Evolutionary conservation across 1,140 invertebrate genomes (phyloP).

Genomic region (Drosophila willistoni): DNA sequence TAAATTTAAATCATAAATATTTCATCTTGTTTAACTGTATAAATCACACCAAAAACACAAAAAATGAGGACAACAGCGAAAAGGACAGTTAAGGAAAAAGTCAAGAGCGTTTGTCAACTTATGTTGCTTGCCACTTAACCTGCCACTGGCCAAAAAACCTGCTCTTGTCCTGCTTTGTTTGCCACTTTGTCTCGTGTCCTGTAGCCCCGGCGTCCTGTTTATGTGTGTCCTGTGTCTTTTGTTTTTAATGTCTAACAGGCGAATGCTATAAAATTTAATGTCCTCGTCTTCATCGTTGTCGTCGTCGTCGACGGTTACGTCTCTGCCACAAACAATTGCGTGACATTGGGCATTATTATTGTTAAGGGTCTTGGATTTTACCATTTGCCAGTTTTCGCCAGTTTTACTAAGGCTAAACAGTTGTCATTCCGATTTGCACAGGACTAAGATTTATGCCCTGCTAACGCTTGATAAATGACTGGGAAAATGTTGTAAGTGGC

Average conservation of each 20-base stretch:
- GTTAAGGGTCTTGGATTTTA: slow-evolving; percentile 29
- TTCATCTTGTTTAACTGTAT: slow-evolving; percentile 59
- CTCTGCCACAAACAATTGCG: slow-evolving; percentile 52
- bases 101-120: slow-evolving; percentile 2
- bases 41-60: slow-evolving; percentile 51
- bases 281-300: slow-evolving; percentile 16
- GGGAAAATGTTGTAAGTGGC: slow-evolving; percentile 59
- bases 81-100: not conserved
- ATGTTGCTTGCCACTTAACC: slow-evolving; percentile 14
- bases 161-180: slow-evolving; percentile 7
- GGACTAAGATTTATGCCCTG: slow-evolving; percentile 66
- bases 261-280: slow-evolving; percentile 78
- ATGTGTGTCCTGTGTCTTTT: slow-evolving; percentile 58
- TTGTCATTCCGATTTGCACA: slow-evolving; percentile 69
- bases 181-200: not conserved
- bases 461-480: slow-evolving; percentile 69
- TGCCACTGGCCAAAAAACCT: slow-evolving; percentile 52
- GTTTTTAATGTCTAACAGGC: slow-evolving; percentile 71
- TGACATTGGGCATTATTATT: slow-evolving; percentile 53
- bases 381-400: slow-evolving; percentile 40
- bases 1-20: slow-evolving; percentile 66
- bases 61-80: not conserved
- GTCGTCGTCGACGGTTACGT: not conserved
- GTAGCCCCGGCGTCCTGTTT: slow-evolving; percentile 16
- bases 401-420: slow-evolving; percentile 38